Evolutionary conservation across 2,113 vertebrate species (phyloP).

Genomic region (Perognathus longimembris): DNA sequence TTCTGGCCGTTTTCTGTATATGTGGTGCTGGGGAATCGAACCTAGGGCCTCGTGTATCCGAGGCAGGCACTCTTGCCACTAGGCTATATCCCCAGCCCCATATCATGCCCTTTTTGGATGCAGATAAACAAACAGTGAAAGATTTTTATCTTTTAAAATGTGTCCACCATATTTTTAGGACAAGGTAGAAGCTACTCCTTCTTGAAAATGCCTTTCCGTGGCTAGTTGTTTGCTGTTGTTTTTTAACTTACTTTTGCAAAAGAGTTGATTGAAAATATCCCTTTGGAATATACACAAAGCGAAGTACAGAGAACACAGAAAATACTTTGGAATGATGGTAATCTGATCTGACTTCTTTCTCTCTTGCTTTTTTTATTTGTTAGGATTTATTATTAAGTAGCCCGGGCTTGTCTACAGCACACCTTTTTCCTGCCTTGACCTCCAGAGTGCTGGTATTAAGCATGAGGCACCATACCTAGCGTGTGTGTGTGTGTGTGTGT

Average conservation of each 20-base stretch:
- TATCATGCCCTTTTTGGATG: neutral
- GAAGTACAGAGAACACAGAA: neutral
- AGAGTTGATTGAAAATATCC: neutral
- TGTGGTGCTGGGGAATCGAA: no score
- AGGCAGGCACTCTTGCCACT: no score
- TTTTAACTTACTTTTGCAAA: neutral
- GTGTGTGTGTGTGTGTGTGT: no score
- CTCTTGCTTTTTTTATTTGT: neutral
- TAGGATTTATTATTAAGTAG: no score
- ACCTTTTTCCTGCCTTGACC: no score
- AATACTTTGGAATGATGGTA: no score
- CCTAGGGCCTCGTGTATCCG: no score
- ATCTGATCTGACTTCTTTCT: neutral
- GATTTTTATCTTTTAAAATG: neutral
- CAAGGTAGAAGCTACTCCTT: neutral
- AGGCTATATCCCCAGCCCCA: no score
- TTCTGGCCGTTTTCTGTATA: no score
- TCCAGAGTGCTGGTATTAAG: no score
- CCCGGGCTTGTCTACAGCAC: no score
- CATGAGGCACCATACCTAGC: no score
- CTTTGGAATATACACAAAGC: neutral
- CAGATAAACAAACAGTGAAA: neutral
- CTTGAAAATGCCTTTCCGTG: neutral
- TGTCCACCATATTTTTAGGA: neutral
- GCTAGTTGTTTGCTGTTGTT: neutral